Conservation (phyloP, 30 jellyfish, hydroid and myxozoan genomes). For the Phacellophora camtschatica region DNA sequence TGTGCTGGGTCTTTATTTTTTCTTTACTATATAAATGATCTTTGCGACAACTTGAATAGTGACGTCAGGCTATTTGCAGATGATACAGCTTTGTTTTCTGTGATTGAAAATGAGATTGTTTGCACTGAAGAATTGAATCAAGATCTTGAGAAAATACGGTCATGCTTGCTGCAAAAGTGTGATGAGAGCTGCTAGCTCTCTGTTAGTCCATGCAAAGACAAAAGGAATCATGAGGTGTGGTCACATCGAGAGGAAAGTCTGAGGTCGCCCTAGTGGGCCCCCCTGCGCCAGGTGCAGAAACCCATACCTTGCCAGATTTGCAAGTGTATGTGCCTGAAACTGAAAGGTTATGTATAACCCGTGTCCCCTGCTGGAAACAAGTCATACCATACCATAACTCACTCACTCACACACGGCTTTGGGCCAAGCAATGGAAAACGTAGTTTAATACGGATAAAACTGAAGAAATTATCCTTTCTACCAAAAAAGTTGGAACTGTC, state of each 20-base stretch:
- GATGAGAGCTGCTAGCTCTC: too few species aligned
- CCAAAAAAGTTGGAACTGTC: not conserved
- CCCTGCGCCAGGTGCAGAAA: too few species aligned
- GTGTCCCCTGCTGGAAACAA: too few species aligned
- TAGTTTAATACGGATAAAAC: not conserved
- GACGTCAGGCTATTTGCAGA: conserved; percentile 7
- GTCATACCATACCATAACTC: too few species aligned
- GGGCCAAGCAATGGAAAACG: not conserved
- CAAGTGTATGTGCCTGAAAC: too few species aligned
- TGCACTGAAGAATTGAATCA: not conserved
- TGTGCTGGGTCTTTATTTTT: conserved; percentile 12
- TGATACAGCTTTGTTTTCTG: conserved; percentile 9
- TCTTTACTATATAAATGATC: not conserved
- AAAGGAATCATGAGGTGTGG: too few species aligned
- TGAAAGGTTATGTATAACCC: too few species aligned
- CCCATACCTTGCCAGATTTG: too few species aligned
- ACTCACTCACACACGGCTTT: not conserved
- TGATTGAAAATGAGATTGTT: not conserved
- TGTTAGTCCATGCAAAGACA: too few species aligned
- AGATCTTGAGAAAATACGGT: not conserved
- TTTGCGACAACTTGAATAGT: conserved; percentile 5
- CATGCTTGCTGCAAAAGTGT: too few species aligned
- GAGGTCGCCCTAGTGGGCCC: too few species aligned
- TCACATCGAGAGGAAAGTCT: too few species aligned
- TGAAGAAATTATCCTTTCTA: not conserved